A percentile compares a stretch with the other conserved stretches of the same genome.
Conservation (phyloP, 2,113 vertebrate genomes). For the Nanorana parkeri region DNA sequence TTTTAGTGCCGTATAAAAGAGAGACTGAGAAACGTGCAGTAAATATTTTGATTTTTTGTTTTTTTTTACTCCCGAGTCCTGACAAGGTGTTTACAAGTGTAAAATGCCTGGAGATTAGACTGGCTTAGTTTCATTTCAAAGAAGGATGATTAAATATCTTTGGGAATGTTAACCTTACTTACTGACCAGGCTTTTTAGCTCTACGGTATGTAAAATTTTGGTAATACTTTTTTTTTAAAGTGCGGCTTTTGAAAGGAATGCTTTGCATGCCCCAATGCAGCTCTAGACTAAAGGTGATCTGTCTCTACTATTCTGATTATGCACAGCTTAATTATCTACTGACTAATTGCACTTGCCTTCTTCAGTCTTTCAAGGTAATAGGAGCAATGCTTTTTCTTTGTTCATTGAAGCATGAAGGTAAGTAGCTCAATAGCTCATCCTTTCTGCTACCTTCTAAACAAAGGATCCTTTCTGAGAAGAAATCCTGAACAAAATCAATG, state of each 20-base stretch:
- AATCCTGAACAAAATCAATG: conserved; percentile 60
- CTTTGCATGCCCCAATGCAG: conserved; percentile 67
- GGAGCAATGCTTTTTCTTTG: conserved; percentile 67
- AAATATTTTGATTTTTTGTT: conserved; percentile 42
- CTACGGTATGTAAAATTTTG: conserved; percentile 64
- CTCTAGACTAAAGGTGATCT: conserved; percentile 65
- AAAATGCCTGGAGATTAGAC: conserved; percentile 25
- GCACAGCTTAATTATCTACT: conserved; percentile 83
- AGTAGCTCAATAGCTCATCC: conserved; percentile 70
- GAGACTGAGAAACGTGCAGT: conserved; percentile 1
- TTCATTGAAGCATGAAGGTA: conserved; percentile 65
- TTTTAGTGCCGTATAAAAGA: conserved; percentile 36
- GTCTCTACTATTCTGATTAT: conserved; percentile 70
- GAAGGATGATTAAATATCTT: conserved; percentile 44
- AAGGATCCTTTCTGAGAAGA: conserved; percentile 72
- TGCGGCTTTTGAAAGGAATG: conserved; percentile 70
- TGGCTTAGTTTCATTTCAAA: conserved; percentile 41
- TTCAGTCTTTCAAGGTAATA: conserved; percentile 79
- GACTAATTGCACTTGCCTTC: conserved; percentile 77
- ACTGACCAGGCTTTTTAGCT: conserved; percentile 64
- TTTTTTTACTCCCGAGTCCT: not conserved
- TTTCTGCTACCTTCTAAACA: conserved; percentile 70
- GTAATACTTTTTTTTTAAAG: conserved; percentile 69
- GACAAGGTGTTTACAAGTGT: conserved; percentile 54
- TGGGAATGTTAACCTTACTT: conserved; percentile 64